Evolutionary conservation across 2,113 vertebrate genomes (phyloP).

Genomic region (Xiphorhynchus elegans): DNA sequence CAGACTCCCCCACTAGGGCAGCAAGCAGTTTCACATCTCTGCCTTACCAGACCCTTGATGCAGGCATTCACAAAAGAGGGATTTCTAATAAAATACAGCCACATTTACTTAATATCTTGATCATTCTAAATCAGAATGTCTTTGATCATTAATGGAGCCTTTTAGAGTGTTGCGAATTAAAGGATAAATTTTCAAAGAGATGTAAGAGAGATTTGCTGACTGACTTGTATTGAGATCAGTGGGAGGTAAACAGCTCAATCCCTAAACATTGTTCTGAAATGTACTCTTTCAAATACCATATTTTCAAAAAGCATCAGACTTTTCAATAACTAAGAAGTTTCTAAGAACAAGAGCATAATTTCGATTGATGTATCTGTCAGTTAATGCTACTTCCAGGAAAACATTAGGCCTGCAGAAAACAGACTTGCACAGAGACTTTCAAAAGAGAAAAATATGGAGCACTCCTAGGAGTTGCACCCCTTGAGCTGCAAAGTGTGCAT

Average conservation of each 20-base stretch:
- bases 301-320: neutral
- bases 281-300: neutral
- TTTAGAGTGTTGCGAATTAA: neutral
- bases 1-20: neutral
- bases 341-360: neutral
- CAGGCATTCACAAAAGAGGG: neutral
- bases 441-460: neutral
- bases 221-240: slow-evolving; percentile 8
- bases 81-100: neutral
- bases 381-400: neutral
- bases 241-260: slow-evolving; percentile 18
- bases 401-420: neutral
- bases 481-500: neutral
- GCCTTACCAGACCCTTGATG: neutral
- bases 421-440: neutral
- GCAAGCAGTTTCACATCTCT: neutral
- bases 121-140: slow-evolving; percentile 36
- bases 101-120: slow-evolving; percentile 23
- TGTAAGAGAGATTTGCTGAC: slow-evolving; percentile 4
- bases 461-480: neutral
- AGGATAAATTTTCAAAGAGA: slow-evolving; percentile 16
- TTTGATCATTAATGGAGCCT: neutral
- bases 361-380: neutral
- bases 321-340: neutral
- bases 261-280: neutral